These are phyloP conservation scores for Holacanthus passer DNA, from an alignment of 2,113 vertebrate genomes.

Conservation along the genomic window DNA sequence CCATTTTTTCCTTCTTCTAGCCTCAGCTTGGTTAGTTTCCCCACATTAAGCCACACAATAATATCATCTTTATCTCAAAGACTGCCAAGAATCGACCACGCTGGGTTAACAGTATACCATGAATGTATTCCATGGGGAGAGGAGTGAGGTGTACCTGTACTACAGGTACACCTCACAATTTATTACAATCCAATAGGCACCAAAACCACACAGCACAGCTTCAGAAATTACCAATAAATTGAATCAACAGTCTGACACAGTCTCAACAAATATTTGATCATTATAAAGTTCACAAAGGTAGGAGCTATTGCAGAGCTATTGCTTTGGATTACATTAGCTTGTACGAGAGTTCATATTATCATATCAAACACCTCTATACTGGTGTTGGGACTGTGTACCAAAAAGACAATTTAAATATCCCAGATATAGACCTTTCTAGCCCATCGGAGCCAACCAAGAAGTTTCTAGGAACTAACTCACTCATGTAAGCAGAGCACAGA, in stretches of 20 bases:
- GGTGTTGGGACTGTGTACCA: not conserved
- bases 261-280: conserved; percentile 34
- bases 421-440: not conserved
- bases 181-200: conserved; percentile 35
- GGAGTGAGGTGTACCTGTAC: not conserved
- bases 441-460: not conserved
- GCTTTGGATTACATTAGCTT: conserved; percentile 24
- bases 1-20: not conserved
- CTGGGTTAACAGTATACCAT: not conserved
- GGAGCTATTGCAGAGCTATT: conserved; percentile 30
- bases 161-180: not conserved
- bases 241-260: conserved; percentile 29
- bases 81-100: not conserved
- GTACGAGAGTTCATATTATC: conserved; percentile 11
- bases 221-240: conserved; percentile 30
- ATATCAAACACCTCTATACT: not conserved
- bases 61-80: conserved; percentile 1
- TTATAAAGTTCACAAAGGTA: conserved; percentile 17
- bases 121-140: conserved; percentile 1
- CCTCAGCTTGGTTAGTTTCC: conserved; percentile 11
- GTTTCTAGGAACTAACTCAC: not conserved
- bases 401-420: not conserved
- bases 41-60: conserved; percentile 1
- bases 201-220: conserved; percentile 6
- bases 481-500: not conserved